These are phyloP conservation scores for Nyctibius grandis DNA, from an alignment of 2,797 vertebrate genomes.

Conservation along the genomic window DNA sequence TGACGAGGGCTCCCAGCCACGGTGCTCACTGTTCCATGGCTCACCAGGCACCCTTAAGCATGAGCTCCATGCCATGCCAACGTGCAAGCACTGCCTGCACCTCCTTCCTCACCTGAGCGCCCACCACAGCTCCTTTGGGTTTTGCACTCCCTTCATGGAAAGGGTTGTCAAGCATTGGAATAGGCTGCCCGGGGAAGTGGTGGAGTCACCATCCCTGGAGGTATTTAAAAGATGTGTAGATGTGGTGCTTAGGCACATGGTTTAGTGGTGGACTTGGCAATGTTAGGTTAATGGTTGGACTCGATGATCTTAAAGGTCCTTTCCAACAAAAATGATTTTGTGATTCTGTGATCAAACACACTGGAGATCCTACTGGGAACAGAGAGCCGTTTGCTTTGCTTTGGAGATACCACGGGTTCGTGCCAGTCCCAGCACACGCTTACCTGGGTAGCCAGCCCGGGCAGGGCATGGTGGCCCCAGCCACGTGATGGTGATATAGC, in stretches of 20 bases:
- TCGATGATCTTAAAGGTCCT: no score
- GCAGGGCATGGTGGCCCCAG: background rate
- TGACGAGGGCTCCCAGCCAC: background rate
- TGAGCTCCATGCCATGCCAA: rapidly evolving
- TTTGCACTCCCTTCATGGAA: no score
- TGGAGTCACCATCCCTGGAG: no score
- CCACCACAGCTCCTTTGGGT: background rate
- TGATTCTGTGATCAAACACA: no score
- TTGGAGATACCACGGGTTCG: rapidly evolving
- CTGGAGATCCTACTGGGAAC: rapidly evolving
- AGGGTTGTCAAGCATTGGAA: no score
- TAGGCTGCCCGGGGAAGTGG: no score
- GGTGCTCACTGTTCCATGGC: rapidly evolving
- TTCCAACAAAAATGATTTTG: no score
- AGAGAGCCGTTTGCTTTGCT: background rate
- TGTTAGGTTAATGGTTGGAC: no score
- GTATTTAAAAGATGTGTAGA: no score
- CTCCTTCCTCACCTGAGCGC: background rate
- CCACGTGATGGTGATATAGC: background rate
- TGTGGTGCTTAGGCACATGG: no score
- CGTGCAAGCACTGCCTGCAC: background rate
- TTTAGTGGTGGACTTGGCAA: no score
- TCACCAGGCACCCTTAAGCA: background rate
- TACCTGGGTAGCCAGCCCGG: no score
- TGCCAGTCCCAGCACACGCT: background rate